Percentiles rank a stretch among this genome's conserved stretches.
Evolutionary conservation across 2,113 vertebrate genomes (phyloP).

Genomic region (Naja naja): DNA sequence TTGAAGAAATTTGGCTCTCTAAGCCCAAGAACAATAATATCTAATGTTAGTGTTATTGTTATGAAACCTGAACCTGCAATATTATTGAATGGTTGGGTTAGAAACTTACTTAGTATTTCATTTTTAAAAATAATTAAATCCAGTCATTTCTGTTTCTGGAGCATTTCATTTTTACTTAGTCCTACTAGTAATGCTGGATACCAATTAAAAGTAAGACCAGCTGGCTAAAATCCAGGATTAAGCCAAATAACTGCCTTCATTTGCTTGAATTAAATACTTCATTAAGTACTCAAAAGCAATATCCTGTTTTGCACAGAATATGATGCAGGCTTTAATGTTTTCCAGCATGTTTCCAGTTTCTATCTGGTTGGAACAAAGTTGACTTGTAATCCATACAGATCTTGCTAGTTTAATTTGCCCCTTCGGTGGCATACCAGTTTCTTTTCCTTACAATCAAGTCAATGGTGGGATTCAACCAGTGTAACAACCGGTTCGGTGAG

Average conservation of each 20-base stretch:
- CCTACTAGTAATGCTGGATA: background rate
- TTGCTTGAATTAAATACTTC: slow-evolving; percentile 26
- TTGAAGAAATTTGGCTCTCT: background rate
- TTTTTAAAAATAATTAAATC: background rate
- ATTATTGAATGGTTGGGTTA: background rate
- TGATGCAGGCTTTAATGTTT: slow-evolving; percentile 7
- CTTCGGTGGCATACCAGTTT: background rate
- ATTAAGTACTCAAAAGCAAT: slow-evolving; percentile 22
- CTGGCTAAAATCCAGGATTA: slow-evolving; percentile 14
- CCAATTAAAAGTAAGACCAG: slow-evolving; percentile 12
- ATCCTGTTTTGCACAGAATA: slow-evolving; percentile 24
- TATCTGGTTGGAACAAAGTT: background rate
- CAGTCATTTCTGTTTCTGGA: background rate
- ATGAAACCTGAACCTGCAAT: background rate
- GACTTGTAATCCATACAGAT: background rate
- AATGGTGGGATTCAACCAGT: too few species aligned
- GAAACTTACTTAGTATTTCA: background rate
- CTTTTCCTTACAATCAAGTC: background rate
- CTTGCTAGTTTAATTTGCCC: background rate
- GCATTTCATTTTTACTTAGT: slow-evolving; percentile 1
- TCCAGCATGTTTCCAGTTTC: slow-evolving; percentile 13
- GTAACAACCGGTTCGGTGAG: too few species aligned
- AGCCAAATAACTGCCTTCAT: slow-evolving; percentile 21
- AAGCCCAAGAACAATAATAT: background rate
- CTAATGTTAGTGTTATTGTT: background rate